Conservation (phyloP, 2,113 vertebrate species). For the Stegastes partitus region DNA sequence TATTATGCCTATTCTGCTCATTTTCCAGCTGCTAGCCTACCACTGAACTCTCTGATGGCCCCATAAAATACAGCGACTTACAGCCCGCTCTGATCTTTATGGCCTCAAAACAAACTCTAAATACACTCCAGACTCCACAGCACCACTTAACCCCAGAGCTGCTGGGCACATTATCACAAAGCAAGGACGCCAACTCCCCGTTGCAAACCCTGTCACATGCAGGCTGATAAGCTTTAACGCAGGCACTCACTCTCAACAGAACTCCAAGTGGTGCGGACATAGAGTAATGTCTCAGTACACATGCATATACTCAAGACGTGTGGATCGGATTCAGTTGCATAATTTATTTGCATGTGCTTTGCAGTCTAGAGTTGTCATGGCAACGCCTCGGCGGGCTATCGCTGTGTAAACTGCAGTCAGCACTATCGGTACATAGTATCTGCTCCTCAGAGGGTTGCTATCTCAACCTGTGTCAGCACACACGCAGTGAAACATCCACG, state of each 20-base stretch:
- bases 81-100: constrained; percentile 43
- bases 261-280: constrained; percentile 2
- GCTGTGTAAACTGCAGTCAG: background rate
- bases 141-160: constrained; percentile 24
- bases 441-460: background rate
- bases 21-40: constrained; percentile 34
- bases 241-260: constrained; percentile 6
- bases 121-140: constrained; percentile 22
- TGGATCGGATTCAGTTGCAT: background rate
- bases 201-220: background rate
- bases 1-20: constrained; percentile 16
- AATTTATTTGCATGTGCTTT: constrained; percentile 5
- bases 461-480: background rate
- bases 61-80: constrained; percentile 38
- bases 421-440: background rate
- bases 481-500: background rate
- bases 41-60: constrained; percentile 9
- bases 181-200: background rate
- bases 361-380: constrained; percentile 20
- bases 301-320: constrained; percentile 11
- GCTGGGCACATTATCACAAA: background rate
- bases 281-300: constrained; percentile 16
- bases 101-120: constrained; percentile 48
- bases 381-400: constrained; percentile 3
- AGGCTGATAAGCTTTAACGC: constrained; percentile 12